Evolutionary conservation across 2,888 invertebrate species (phyloP).

Genomic region (Papilio protenor): DNA sequence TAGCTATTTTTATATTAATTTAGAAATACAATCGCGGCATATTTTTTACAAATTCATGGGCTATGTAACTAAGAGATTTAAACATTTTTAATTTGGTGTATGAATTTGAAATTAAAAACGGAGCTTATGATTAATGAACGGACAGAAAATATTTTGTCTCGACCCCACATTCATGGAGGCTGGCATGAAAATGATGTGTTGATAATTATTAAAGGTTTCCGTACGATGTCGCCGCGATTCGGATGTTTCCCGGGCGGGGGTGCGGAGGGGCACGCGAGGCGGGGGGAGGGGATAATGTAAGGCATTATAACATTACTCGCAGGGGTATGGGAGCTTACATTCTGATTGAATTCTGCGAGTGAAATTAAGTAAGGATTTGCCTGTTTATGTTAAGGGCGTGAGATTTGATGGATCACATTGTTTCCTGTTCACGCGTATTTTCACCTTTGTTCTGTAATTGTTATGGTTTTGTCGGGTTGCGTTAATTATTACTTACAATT

Average conservation of each 20-base stretch:
- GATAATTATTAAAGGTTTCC: conserved; percentile 84
- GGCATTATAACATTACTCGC: conserved; percentile 82
- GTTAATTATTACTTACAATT: conserved; percentile 29
- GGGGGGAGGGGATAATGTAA: conserved; percentile 75
- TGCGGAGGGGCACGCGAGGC: not conserved
- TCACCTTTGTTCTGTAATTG: conserved; percentile 66
- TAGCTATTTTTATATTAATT: not conserved
- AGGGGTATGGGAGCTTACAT: conserved; percentile 79
- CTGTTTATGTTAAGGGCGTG: conserved; percentile 78
- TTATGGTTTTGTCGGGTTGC: conserved; percentile 50
- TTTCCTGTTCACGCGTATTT: conserved; percentile 71
- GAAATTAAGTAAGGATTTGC: conserved; percentile 84
- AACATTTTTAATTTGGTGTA: not conserved
- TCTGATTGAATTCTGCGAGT: conserved; percentile 83
- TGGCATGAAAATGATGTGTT: conserved; percentile 82
- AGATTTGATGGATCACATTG: conserved; percentile 78
- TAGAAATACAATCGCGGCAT: not conserved
- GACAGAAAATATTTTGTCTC: conserved; percentile 48
- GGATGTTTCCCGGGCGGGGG: conserved; percentile 55
- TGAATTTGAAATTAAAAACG: conserved; percentile 4
- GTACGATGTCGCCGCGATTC: conserved; percentile 71
- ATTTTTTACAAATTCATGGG: not conserved
- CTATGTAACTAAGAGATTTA: not conserved
- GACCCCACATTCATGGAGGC: conserved; percentile 71
- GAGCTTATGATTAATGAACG: conserved; percentile 24